Percentiles rank a stretch among this genome's conserved stretches.
Evolutionary conservation across 1,140 invertebrate species (phyloP).

Genomic region (Plutomurus gul): DNA sequence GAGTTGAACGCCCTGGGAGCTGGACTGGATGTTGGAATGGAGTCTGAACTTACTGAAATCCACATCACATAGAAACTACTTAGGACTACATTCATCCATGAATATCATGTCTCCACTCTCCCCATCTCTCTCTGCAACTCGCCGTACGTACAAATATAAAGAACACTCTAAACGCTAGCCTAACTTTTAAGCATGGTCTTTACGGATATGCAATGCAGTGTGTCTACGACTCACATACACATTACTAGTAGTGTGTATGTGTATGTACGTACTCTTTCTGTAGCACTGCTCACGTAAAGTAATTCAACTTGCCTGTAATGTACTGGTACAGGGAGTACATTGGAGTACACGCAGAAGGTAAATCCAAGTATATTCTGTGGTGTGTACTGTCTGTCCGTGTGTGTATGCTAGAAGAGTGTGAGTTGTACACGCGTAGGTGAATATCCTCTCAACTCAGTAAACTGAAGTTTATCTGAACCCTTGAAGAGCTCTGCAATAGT

Average conservation of each 20-base stretch:
- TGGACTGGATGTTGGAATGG: background rate
- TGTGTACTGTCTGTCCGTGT: background rate
- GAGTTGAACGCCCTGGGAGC: conserved; percentile 34
- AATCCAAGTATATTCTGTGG: too few relatives aligned
- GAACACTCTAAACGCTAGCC: too few relatives aligned
- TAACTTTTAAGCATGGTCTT: too few relatives aligned
- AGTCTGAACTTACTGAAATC: background rate
- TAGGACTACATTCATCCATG: too few relatives aligned
- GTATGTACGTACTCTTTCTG: background rate
- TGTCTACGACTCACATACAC: background rate
- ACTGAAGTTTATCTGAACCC: background rate
- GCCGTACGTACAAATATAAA: too few relatives aligned
- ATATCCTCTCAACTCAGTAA: conserved; percentile 38
- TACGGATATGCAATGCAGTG: too few relatives aligned
- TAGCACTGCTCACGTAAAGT: background rate
- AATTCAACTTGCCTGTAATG: conserved; percentile 1
- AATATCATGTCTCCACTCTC: background rate
- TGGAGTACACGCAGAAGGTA: background rate
- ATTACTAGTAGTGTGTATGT: too few relatives aligned
- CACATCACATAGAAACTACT: too few relatives aligned
- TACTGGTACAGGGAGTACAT: background rate
- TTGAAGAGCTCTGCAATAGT: too few relatives aligned
- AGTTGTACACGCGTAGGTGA: conserved; percentile 44
- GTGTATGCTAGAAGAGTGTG: background rate
- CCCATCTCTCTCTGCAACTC: too few relatives aligned